phyloP scores from a whole-genome alignment of 1,140 invertebrate species.

The Drosophila cardini region DNA sequence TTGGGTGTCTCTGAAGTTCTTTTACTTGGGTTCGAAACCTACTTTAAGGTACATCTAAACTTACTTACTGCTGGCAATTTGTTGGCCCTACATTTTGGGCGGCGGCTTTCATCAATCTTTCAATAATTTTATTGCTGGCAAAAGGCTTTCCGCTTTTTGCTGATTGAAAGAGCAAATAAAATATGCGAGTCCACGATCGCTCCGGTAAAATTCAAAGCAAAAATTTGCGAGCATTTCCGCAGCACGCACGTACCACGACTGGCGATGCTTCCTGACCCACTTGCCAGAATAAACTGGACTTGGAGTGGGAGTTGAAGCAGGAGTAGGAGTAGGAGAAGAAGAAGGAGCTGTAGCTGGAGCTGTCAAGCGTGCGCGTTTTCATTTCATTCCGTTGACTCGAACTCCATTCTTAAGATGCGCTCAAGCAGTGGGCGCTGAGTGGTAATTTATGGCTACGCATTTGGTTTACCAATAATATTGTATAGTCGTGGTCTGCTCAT shows the following conservation, averaged over 20 bases:
- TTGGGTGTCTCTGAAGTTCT: conserved; percentile 32
- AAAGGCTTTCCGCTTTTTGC: conserved; percentile 53
- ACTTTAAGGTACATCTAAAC: conserved; percentile 36
- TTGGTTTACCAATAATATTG: conserved; percentile 78
- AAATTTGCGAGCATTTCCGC: conserved; percentile 72
- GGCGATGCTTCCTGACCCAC: conserved; percentile 10
- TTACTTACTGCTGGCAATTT: conserved; percentile 34
- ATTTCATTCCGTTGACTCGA: conserved; percentile 61
- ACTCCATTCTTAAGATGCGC: conserved; percentile 61
- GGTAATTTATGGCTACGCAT: conserved; percentile 83
- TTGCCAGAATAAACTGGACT: background rate
- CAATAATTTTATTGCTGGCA: conserved; percentile 58
- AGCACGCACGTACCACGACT: conserved; percentile 62
- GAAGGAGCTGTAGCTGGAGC: background rate
- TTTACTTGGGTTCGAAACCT: background rate
- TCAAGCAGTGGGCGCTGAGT: conserved; percentile 64
- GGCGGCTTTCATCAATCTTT: conserved; percentile 40
- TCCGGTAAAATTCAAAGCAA: conserved; percentile 63
- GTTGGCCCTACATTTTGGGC: conserved; percentile 14
- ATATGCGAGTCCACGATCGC: conserved; percentile 73
- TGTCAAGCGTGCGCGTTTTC: conserved; percentile 60
- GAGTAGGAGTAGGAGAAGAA: background rate
- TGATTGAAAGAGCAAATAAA: conserved; percentile 77
- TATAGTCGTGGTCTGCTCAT: conserved; percentile 19
- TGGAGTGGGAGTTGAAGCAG: background rate